phyloP scores from a whole-genome alignment of 1,140 invertebrate species.

The Tetragonula clypearis region DNA sequence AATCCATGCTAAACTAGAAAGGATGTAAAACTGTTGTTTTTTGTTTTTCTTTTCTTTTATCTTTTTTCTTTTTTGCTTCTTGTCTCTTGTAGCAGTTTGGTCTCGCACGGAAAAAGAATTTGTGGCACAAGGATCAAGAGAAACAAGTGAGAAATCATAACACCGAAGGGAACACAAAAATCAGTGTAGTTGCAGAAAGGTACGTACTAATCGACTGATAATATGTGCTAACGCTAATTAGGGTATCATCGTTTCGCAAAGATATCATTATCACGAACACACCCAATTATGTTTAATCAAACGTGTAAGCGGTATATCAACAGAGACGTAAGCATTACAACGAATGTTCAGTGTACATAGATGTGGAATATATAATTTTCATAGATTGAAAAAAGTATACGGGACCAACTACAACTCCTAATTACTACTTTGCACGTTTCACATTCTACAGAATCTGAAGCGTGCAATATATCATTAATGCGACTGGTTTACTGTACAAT shows the following conservation, averaged over 20 bases:
- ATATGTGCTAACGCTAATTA: not conserved
- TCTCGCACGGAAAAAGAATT: constrained; percentile 11
- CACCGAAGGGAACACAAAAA: not conserved
- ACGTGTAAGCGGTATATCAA: constrained; percentile 32
- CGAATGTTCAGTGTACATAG: constrained; percentile 32
- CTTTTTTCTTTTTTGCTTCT: not conserved
- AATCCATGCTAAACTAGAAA: constrained; percentile 72
- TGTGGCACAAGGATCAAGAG: not conserved
- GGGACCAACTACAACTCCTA: constrained; percentile 33
- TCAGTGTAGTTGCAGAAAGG: not conserved
- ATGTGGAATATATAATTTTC: constrained; percentile 21
- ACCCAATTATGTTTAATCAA: constrained; percentile 19
- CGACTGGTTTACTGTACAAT: constrained; percentile 19
- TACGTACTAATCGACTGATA: not conserved
- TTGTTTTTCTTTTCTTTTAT: not conserved
- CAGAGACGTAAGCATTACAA: constrained; percentile 38
- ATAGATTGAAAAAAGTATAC: not conserved
- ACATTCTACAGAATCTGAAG: not conserved
- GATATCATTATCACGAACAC: not conserved
- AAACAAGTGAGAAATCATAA: constrained; percentile 15
- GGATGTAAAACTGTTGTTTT: constrained; percentile 1
- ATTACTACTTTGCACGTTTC: constrained; percentile 35
- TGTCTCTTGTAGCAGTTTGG: not conserved
- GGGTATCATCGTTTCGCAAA: not conserved
- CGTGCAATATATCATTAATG: not conserved